Percentiles rank a stretch among this genome's conserved stretches.
Evolutionary conservation across 1,140 invertebrate genomes (phyloP).

Genomic region (Drosophila paulistorum): DNA sequence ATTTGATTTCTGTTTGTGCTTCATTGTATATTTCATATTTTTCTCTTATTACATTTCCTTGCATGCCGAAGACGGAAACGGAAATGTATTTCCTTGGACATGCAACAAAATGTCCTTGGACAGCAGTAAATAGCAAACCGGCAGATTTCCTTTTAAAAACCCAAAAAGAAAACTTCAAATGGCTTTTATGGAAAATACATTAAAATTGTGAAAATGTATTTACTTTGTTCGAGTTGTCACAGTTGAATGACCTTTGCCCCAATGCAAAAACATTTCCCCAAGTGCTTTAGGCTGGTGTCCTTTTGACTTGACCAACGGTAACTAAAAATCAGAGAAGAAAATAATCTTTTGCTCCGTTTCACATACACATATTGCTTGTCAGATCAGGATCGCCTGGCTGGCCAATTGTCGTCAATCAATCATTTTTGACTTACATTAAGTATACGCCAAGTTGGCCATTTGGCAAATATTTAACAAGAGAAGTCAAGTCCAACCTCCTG

Average conservation of each 20-base stretch:
- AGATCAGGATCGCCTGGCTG: slow-evolving; percentile 42
- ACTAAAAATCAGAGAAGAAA: slow-evolving; percentile 62
- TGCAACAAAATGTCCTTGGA: background rate
- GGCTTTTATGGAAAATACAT: background rate
- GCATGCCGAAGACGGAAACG: slow-evolving; percentile 31
- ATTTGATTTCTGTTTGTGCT: slow-evolving; percentile 16
- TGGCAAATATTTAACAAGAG: slow-evolving; percentile 31
- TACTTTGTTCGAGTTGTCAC: background rate
- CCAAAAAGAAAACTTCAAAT: background rate
- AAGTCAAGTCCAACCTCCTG: slow-evolving; percentile 31
- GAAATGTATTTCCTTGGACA: slow-evolving; percentile 58
- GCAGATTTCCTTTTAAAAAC: background rate
- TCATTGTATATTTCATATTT: slow-evolving; percentile 12
- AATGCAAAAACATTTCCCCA: too few species aligned
- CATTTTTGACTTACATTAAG: slow-evolving; percentile 60
- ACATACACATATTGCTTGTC: slow-evolving; percentile 23
- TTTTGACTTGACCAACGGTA: slow-evolving; percentile 21
- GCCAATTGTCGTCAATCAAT: slow-evolving; percentile 57
- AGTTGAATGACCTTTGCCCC: background rate
- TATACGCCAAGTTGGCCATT: slow-evolving; percentile 61
- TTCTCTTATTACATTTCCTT: slow-evolving; percentile 25
- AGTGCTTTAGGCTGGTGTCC: background rate
- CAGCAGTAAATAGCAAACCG: slow-evolving; percentile 2
- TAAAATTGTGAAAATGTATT: background rate
- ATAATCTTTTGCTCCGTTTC: slow-evolving; percentile 10